Conservation (phyloP, 2,113 vertebrate genomes). For the Diphyllodes magnificus region DNA sequence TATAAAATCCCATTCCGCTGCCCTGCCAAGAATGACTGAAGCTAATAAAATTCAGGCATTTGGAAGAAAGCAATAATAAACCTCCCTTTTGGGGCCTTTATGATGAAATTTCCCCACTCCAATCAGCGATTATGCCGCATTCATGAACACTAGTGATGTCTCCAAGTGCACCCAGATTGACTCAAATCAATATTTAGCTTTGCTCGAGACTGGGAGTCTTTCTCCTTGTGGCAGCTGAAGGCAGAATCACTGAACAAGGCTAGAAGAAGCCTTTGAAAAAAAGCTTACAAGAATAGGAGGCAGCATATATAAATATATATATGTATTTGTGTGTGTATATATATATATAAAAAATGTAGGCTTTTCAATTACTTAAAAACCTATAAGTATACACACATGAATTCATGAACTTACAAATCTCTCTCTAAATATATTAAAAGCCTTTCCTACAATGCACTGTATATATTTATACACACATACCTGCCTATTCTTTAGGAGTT, state of each 20-base stretch:
- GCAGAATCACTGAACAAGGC: neutral
- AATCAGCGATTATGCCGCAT: constrained; percentile 56
- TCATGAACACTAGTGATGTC: constrained; percentile 47
- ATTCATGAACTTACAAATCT: neutral
- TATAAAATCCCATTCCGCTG: constrained; percentile 66
- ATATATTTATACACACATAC: neutral
- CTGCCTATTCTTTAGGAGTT: neutral
- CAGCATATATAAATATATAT: neutral
- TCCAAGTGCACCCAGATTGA: constrained; percentile 52
- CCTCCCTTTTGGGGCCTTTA: constrained; percentile 66
- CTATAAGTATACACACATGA: neutral
- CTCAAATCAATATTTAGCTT: constrained; percentile 62
- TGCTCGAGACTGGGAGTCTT: neutral
- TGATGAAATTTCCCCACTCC: constrained; percentile 66
- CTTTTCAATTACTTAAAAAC: neutral
- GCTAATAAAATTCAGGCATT: constrained; percentile 67
- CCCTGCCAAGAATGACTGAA: constrained; percentile 69
- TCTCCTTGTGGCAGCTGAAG: neutral
- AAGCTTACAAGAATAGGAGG: neutral
- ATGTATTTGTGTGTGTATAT: rapidly evolving
- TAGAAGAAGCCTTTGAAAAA: neutral
- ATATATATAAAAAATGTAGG: neutral
- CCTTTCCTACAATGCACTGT: neutral
- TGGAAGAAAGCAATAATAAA: constrained; percentile 70
- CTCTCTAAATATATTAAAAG: neutral